These are phyloP conservation scores for Dryobotodes eremita DNA, from an alignment of 2,888 invertebrate genomes.

Conservation along the genomic window DNA sequence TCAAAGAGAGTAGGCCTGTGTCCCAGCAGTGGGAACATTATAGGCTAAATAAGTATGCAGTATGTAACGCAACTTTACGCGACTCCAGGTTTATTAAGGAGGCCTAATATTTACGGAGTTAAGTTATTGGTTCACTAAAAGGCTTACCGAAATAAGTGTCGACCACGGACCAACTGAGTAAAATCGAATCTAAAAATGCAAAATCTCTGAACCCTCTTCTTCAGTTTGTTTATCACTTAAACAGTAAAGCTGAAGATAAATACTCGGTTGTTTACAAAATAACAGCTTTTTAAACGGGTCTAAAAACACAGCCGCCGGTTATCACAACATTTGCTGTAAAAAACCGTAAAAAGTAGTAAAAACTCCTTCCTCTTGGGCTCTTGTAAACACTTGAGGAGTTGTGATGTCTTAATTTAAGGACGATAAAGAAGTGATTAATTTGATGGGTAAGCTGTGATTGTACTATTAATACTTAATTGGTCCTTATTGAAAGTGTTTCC, in stretches of 20 bases:
- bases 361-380: slow-evolving; percentile 46
- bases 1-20: no score
- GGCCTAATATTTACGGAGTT: no score
- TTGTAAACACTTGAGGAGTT: slow-evolving; percentile 42
- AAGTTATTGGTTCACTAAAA: not conserved
- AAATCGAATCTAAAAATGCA: slow-evolving; percentile 16
- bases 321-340: slow-evolving; percentile 58
- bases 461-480: slow-evolving; percentile 21
- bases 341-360: slow-evolving; percentile 48
- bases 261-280: slow-evolving; percentile 61
- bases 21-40: no score
- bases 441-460: slow-evolving; percentile 37
- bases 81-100: not conserved
- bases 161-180: not conserved
- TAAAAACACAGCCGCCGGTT: slow-evolving; percentile 58
- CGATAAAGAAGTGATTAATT: slow-evolving; percentile 42
- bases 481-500: slow-evolving; percentile 18
- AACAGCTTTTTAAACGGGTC: slow-evolving; percentile 66
- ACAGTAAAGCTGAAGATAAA: slow-evolving; percentile 52
- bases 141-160: not conserved
- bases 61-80: no score
- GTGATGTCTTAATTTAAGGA: slow-evolving; percentile 67
- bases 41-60: no score
- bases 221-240: slow-evolving; percentile 62
- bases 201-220: slow-evolving; percentile 10